These are phyloP conservation scores for Stegodyphus dumicola DNA, from an alignment of 1,140 invertebrate species.

Conservation along the genomic window DNA sequence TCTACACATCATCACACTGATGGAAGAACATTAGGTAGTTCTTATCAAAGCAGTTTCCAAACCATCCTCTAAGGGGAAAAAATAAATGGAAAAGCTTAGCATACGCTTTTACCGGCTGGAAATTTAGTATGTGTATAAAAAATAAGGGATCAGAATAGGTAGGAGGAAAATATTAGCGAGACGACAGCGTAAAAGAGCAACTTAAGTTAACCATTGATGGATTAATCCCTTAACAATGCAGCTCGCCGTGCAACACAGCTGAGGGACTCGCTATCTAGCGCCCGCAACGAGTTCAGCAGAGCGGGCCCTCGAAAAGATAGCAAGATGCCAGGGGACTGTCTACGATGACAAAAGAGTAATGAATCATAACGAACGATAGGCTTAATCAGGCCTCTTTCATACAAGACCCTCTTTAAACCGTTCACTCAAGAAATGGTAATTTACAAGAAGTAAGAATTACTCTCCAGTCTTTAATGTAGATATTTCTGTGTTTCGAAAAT, in stretches of 20 bases:
- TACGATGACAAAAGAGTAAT: conserved; percentile 58
- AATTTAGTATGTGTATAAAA: neutral
- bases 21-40: conserved; percentile 58
- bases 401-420: conserved; percentile 33
- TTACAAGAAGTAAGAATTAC: conserved; percentile 40
- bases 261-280: conserved; percentile 50
- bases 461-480: conserved; percentile 19
- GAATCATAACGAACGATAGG: conserved; percentile 57
- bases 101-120: neutral
- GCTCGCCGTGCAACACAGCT: conserved; percentile 4
- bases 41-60: conserved; percentile 56
- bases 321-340: conserved; percentile 32
- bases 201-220: conserved; percentile 62
- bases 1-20: conserved; percentile 37
- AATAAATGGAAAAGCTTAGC: neutral
- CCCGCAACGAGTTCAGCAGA: conserved; percentile 45
- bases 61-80: conserved; percentile 8
- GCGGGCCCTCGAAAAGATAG: conserved; percentile 53
- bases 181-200: conserved; percentile 46
- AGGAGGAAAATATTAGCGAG: conserved; percentile 23
- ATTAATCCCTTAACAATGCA: conserved; percentile 57
- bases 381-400: conserved; percentile 44
- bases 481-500: conserved; percentile 46
- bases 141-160: conserved; percentile 22
- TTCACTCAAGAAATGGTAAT: conserved; percentile 54